These are phyloP conservation scores for Champsocephalus gunnari DNA, from an alignment of 2,797 vertebrate species.

Conservation along the genomic window DNA sequence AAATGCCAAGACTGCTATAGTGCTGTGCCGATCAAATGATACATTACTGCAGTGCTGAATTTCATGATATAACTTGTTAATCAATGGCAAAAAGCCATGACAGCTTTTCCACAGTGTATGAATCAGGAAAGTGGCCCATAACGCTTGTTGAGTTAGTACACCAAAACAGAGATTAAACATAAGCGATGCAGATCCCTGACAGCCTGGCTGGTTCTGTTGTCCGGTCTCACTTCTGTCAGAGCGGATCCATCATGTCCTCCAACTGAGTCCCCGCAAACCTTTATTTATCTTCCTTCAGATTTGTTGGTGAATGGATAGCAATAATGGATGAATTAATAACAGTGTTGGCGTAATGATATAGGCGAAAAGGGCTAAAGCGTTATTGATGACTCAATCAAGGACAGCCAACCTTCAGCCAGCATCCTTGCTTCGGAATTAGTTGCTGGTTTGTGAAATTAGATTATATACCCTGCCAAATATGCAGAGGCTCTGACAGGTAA, in stretches of 20 bases:
- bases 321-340: conserved; percentile 76
- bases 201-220: conserved; percentile 28
- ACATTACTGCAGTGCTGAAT: conserved; percentile 10
- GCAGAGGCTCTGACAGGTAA: conserved; percentile 50
- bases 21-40: conserved; percentile 36
- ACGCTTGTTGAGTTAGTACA: conserved; percentile 45
- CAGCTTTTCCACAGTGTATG: conserved; percentile 46
- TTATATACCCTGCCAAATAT: conserved; percentile 59
- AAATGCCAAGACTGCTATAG: conserved; percentile 54
- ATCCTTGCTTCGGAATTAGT: conserved; percentile 69
- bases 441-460: conserved; percentile 55
- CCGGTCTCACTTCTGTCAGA: conserved; percentile 45
- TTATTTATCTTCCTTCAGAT: conserved; percentile 69
- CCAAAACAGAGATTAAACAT: conserved; percentile 54
- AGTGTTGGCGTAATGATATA: conserved; percentile 69
- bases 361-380: conserved; percentile 62
- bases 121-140: conserved; percentile 32
- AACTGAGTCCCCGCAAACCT: conserved; percentile 50
- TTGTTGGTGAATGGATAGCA: conserved; percentile 70
- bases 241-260: conserved; percentile 64
- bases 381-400: conserved; percentile 82
- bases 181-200: conserved; percentile 33
- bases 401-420: conserved; percentile 46
- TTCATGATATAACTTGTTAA: conserved; percentile 22
- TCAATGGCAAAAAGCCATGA: conserved; percentile 36